Base-by-base conservation (phyloP, 2,113 vertebrate genomes). In the Macquaria ambigua region DNA sequence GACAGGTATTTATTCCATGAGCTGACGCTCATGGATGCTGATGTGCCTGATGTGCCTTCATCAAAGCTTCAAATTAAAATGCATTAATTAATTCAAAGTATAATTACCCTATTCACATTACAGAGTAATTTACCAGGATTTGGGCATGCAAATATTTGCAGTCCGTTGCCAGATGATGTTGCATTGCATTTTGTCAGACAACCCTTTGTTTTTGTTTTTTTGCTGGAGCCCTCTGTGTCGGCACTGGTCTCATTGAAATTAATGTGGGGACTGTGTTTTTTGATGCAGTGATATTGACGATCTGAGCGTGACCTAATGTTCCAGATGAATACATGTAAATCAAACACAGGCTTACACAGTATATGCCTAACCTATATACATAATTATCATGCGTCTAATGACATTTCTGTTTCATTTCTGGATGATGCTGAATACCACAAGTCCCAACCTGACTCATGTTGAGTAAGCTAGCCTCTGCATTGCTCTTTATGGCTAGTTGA, bases 361-460 rank as follows among this genome's bases (percentile, higher is more conserved):
- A 46, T 85, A 56, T 64, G 66, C 43, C 74, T 80, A 75, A 81
- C 31, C 64, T 59, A n/a, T 58, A 25, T 66, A 64, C 34, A 64
- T 41, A 52, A 81, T 58, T 39, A 66, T 28, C 37, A 14, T 70
- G 58, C 66, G 46, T 66, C 41, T 71, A 5, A 77, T 37, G 67
- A 63, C 70, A 37, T 14, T 43, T 23, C 18, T 23, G 20, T 48
- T 77, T 71, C 31, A 20, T n/a, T 46, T 20, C 79, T 77, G 43
- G 16, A 58, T 66, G 68, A 62, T 28, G 43, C 50, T 58, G 53
- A 72, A 61, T 21, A 59, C 43, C 43, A 71, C 61, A 58, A n/a
- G 20, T 52, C 9, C 46, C 55, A 62, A 6, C 12, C 52, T 43
- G 46, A 59, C 18, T 66, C 58, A 58, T 52, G 23, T 52, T 21